phyloP scores from a whole-genome alignment of 92 coral and sea anemone species.

The Porites lobata region DNA sequence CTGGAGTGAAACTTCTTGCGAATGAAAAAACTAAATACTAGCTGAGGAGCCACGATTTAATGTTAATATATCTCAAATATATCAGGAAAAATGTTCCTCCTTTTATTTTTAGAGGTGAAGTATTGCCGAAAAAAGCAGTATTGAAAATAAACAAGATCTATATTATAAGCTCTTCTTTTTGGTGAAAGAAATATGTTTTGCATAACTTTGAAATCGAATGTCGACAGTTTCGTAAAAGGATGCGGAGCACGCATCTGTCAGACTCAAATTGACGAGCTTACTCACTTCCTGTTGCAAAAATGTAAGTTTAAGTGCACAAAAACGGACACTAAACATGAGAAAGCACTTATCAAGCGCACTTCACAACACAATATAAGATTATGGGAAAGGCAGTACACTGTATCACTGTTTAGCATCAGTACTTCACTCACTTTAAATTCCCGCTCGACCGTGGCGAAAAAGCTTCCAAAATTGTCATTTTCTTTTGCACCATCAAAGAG shows the following conservation, averaged over 20 bases:
- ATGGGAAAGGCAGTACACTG: neutral
- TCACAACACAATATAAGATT: neutral
- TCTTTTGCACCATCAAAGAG: constrained; percentile 1
- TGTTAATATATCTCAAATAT: neutral
- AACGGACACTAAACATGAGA: neutral
- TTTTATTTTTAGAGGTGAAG: neutral
- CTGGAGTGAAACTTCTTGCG: neutral
- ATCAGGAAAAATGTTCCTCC: too few species aligned
- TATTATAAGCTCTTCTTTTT: too few species aligned
- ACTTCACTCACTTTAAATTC: constrained; percentile 64
- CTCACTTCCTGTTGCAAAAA: neutral
- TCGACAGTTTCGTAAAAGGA: too few species aligned
- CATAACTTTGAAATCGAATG: too few species aligned
- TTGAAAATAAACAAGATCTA: neutral
- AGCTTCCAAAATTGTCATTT: neutral
- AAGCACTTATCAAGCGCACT: neutral
- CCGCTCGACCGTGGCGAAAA: constrained; percentile 46
- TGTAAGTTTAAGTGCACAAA: neutral
- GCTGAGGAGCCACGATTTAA: neutral
- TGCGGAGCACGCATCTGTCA: too few species aligned
- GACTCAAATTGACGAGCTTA: too few species aligned
- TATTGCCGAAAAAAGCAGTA: neutral
- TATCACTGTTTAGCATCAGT: constrained; percentile 52
- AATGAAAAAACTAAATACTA: neutral
- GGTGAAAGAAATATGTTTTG: too few species aligned